A percentile compares a stretch with the other conserved stretches of the same genome.
phyloP scores from a whole-genome alignment of 2,113 vertebrate genomes.

The Pseudorasbora parva region DNA sequence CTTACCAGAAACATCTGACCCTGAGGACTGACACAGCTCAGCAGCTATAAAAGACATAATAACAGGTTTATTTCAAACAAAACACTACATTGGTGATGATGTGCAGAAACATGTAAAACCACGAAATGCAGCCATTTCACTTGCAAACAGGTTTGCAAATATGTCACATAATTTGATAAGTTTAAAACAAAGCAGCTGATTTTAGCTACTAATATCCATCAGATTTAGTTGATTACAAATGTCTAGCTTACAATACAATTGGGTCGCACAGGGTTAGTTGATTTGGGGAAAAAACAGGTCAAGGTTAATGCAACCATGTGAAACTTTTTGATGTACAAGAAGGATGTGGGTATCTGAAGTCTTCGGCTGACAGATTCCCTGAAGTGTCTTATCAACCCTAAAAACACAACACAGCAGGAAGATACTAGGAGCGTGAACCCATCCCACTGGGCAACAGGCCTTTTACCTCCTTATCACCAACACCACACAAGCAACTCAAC shows the following conservation, averaged over 20 bases:
- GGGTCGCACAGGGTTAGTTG: neutral
- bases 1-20: constrained; percentile 76
- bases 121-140: neutral
- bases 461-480: constrained; percentile 55
- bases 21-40: constrained; percentile 72
- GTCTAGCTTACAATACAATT: neutral
- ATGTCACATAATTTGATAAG: neutral
- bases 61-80: constrained; percentile 48
- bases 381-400: constrained; percentile 43
- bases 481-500: constrained; percentile 47
- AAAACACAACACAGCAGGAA: constrained; percentile 41
- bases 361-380: neutral
- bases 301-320: neutral
- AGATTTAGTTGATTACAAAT: neutral
- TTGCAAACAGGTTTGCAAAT: neutral
- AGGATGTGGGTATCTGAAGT: neutral
- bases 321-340: neutral
- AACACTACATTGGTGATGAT: neutral
- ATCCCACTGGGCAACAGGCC: constrained; percentile 29
- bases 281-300: neutral
- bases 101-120: neutral
- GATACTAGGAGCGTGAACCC: constrained; percentile 36
- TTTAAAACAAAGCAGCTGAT: neutral
- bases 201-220: neutral
- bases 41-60: constrained; percentile 63